phyloP scores from a whole-genome alignment of 2,888 invertebrate genomes.

The Julus scanicus region DNA sequence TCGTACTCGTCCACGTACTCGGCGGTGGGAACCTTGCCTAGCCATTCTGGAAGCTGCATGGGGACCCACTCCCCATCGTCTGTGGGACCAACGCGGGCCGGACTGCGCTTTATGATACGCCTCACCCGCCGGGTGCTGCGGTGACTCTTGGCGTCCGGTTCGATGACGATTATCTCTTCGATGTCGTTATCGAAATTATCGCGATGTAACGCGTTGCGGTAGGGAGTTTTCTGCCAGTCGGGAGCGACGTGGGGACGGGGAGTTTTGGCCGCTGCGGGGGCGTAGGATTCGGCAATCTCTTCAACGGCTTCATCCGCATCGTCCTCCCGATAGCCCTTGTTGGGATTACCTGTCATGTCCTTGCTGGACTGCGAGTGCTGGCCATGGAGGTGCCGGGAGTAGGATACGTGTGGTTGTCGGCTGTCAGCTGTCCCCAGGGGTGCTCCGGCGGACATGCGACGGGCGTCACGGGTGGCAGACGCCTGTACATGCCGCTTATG shows the following conservation, averaged over 20 bases:
- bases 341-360: constrained; percentile 53
- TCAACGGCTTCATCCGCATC: constrained; percentile 44
- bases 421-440: background rate
- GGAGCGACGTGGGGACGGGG: background rate
- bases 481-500: background rate
- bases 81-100: background rate
- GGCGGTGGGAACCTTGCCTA: constrained; percentile 51
- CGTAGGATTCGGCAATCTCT: background rate
- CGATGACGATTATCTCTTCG: constrained; percentile 55
- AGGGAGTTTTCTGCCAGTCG: background rate
- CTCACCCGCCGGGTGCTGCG: constrained; percentile 3
- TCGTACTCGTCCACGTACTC: constrained; percentile 53
- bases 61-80: constrained; percentile 50
- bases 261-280: background rate
- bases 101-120: constrained; percentile 50
- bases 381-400: constrained; percentile 54
- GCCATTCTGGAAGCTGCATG: constrained; percentile 52
- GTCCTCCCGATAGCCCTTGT: constrained; percentile 46
- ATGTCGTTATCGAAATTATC: constrained; percentile 51
- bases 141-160: background rate
- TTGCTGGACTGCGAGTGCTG: constrained; percentile 41
- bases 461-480: background rate
- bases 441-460: constrained; percentile 22
- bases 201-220: background rate
- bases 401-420: constrained; percentile 49